Conservation (phyloP, 2,113 vertebrate species). For the Tinamus guttatus region DNA sequence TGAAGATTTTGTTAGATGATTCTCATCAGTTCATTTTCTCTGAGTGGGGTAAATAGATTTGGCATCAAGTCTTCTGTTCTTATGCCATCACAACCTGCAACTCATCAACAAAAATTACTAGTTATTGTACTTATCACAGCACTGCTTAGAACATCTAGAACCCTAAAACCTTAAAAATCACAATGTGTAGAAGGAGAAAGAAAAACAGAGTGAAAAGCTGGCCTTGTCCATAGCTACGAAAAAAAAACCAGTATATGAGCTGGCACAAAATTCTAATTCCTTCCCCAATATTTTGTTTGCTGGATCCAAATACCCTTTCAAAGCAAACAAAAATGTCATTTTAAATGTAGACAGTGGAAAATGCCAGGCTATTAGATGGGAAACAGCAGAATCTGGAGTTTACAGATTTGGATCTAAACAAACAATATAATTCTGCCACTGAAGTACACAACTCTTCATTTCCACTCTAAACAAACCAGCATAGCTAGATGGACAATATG, state of each 20-base stretch:
- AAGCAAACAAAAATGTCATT: neutral
- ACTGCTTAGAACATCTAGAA: neutral
- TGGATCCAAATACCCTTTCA: neutral
- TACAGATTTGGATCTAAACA: neutral
- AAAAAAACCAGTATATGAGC: neutral
- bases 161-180: neutral
- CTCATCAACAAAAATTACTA: neutral
- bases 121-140: neutral
- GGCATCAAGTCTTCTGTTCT: neutral
- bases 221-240: neutral
- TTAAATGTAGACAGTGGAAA: neutral
- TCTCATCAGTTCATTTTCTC: neutral
- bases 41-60: neutral
- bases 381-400: neutral
- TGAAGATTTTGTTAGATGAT: neutral
- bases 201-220: neutral
- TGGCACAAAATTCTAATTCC: neutral
- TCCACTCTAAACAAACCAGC: neutral
- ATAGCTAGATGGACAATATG: neutral
- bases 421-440: neutral
- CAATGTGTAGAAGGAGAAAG: neutral
- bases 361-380: neutral
- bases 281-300: neutral
- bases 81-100: neutral
- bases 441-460: neutral